These are phyloP conservation scores for Gallirallus australis DNA, from an alignment of 2,797 vertebrate species.

Conservation along the genomic window DNA sequence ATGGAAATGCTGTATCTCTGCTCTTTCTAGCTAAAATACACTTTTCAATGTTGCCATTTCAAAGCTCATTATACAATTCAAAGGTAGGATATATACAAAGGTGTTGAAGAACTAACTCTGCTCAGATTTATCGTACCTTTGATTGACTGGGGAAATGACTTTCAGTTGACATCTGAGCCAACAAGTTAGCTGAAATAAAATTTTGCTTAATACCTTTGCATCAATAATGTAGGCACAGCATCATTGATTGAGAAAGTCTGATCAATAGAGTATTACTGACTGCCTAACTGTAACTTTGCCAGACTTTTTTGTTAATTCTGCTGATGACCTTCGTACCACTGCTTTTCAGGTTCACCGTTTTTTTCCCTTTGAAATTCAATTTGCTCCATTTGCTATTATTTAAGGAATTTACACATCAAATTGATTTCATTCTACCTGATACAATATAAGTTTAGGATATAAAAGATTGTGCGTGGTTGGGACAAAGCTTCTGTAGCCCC, in stretches of 20 bases:
- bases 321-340: slow-evolving; percentile 80
- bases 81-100: slow-evolving; percentile 61
- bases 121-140: slow-evolving; percentile 80
- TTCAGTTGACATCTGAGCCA: slow-evolving; percentile 87
- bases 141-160: slow-evolving; percentile 85
- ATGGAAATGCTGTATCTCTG: background rate
- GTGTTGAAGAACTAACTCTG: slow-evolving; percentile 72
- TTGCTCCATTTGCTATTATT: slow-evolving; percentile 81
- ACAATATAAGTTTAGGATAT: slow-evolving; percentile 61
- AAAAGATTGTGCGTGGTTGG: slow-evolving; percentile 38
- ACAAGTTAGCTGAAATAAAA: slow-evolving; percentile 87
- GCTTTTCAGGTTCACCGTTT: slow-evolving; percentile 75
- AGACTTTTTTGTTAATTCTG: slow-evolving; percentile 83
- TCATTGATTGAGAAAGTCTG: slow-evolving; percentile 85
- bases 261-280: slow-evolving; percentile 86
- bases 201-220: slow-evolving; percentile 88
- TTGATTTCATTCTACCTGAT: slow-evolving; percentile 76
- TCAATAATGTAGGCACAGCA: slow-evolving; percentile 85
- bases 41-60: slow-evolving; percentile 59
- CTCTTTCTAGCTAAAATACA: slow-evolving; percentile 21
- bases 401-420: slow-evolving; percentile 79
- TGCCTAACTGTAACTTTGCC: slow-evolving; percentile 86
- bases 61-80: slow-evolving; percentile 67
- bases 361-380: slow-evolving; percentile 83
- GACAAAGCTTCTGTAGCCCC: slow-evolving; percentile 41